phyloP scores from a whole-genome alignment of 2,113 vertebrate species.

The Pipa parva region DNA sequence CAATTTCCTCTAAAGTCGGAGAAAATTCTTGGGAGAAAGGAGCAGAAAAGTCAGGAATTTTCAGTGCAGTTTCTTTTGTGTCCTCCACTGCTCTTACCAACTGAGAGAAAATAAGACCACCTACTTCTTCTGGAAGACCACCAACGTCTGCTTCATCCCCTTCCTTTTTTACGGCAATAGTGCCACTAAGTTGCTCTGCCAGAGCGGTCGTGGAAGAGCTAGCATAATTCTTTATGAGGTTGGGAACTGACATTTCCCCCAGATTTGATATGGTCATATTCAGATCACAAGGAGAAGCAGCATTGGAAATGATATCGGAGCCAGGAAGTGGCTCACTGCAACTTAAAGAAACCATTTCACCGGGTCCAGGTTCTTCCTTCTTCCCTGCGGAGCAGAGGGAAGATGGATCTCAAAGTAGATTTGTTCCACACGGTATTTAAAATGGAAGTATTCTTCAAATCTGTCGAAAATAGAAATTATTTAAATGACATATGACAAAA shows the following conservation, averaged over 20 bases:
- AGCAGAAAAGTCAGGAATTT: conserved; percentile 66
- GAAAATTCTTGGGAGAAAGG: conserved; percentile 64
- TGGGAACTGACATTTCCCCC: conserved; percentile 29
- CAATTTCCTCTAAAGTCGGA: conserved; percentile 84
- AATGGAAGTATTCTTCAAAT: background rate
- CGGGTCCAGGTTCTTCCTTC: background rate
- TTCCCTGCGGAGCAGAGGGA: background rate
- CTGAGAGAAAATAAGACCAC: background rate
- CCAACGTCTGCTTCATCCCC: background rate
- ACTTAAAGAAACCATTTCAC: conserved; percentile 78
- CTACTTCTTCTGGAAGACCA: conserved; percentile 8
- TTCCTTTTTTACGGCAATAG: conserved; percentile 13
- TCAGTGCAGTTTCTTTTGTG: conserved; percentile 42
- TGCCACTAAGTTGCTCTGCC: conserved; percentile 34
- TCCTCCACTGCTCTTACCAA: conserved; percentile 49
- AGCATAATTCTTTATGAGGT: conserved; percentile 18
- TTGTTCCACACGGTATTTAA: background rate
- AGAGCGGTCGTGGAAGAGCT: conserved; percentile 53
- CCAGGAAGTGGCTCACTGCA: conserved; percentile 61
- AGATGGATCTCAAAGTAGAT: background rate
- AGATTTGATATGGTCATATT: conserved; percentile 17
- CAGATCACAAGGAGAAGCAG: conserved; percentile 47
- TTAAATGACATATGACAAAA: too few relatives aligned
- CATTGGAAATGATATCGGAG: conserved; percentile 41
- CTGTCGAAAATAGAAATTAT: too few relatives aligned